Conservation (phyloP, 2,797 vertebrate genomes). For the Molossus molossus region DNA sequence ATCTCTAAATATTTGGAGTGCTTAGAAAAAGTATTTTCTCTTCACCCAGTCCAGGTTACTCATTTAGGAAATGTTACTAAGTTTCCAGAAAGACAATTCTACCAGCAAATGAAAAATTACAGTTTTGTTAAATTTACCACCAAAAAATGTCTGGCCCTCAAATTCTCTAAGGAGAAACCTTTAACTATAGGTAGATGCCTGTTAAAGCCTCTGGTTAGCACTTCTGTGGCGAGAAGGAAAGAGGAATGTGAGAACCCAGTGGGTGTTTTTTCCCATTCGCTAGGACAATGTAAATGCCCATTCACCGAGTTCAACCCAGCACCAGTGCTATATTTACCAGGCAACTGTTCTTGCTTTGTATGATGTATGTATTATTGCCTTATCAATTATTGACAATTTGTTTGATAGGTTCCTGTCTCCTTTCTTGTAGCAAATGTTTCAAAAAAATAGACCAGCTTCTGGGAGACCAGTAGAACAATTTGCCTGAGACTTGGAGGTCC, state of each 20-base stretch:
- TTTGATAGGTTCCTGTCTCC: neutral
- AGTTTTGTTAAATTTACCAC: neutral
- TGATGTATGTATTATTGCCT: neutral
- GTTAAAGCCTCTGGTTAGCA: neutral
- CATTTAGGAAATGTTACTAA: neutral
- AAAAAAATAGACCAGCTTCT: neutral
- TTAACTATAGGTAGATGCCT: constrained; percentile 33
- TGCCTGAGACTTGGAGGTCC: neutral
- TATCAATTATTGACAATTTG: constrained; percentile 7
- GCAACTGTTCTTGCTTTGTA: neutral
- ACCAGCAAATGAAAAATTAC: constrained; percentile 8
- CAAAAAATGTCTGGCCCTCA: neutral
- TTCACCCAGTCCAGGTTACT: neutral
- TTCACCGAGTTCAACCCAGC: neutral
- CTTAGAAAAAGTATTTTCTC: neutral
- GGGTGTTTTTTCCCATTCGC: neutral
- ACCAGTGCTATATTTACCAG: neutral
- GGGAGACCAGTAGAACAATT: neutral
- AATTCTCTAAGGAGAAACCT: neutral
- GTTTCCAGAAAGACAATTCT: neutral
- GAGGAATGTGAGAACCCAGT: accelerated
- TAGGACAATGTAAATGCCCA: neutral
- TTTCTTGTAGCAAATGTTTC: neutral
- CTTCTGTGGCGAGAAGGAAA: neutral
- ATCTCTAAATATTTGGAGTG: neutral